Evolutionary conservation across 2,888 invertebrate genomes (phyloP), one percentile per base, ranked within the genome.

Genomic region (Leptopilina syphax): DNA sequence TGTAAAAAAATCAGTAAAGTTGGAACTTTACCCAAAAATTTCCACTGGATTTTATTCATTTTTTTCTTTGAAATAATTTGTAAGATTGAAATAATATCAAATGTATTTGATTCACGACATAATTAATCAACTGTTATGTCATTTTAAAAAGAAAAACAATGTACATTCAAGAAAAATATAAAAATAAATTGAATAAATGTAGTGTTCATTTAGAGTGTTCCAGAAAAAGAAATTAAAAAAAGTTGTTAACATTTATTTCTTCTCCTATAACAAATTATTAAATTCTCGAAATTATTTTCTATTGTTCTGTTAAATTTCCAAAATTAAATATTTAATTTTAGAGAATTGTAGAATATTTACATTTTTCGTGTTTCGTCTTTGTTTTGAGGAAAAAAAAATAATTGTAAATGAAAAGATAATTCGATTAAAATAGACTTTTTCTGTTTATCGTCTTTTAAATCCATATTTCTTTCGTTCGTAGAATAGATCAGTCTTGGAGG

Each of bases 391-490:
- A 50, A 0, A 10, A 50, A 9, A 50, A 50, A 10, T 12, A 50
- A 10, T 50, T 50, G 50, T 10, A 50, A 1, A 10, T 1, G 10
- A 8, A 50, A 50, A 9, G 12, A 50, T 34, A 34, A 34, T 50
- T 50, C 50, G 10, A 50, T 50, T 50, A 50, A 50, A 12, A 12
- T 50, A 50, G 10, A 10, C 1, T 34, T 34, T 34, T 34, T 34
- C 34, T 50, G 8, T 65, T 54, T 95, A 97, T 92, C 97, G 95
- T 93, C 98, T 98, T 92, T 99, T 98, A 92, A 99, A 99, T 0
- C 99, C 99, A 94, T 99, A 99, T 93, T 99, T 99, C 93, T 99
- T 99, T 88, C 99, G 93, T 92, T 99, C 99, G 90, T 99, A 99
- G 93, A 99, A 99, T 88, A 99, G 93, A 93, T 99, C 99, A 81